Base-by-base conservation (phyloP, 1,140 invertebrate genomes). In the Saxidomus purpurata region DNA sequence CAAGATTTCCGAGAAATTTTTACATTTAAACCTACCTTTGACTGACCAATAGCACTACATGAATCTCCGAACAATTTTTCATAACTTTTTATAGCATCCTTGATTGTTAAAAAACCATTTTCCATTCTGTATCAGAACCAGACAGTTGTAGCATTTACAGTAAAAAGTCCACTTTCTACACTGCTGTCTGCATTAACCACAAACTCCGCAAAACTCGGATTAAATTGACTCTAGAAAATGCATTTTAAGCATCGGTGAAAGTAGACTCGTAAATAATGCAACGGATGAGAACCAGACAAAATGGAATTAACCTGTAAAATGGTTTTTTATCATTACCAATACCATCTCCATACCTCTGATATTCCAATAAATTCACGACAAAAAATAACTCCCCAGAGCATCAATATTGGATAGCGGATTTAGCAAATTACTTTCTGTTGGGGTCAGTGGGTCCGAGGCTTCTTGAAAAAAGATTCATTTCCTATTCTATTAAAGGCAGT, bases 101-200 rank as follows among this genome's bases (percentile, higher is more conserved):
- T 11, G 47, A 49, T 69, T 67, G 67, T 83, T 19, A 38, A 22
- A 25, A n/a, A 25, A n/a, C 8, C 43, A 43, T 28, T 22, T 19
- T 47, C 59, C 67, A 36, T 74, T 43, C 31, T 76, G 40, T 43
- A 38, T 31, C 9, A 28, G 3, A n/a, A n/a, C n/a, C n/a, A 40
- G 8, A 17, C 8, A 47, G 17, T 36, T n/a, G 0, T 61, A 3
- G 15, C n/a, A 79, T 13, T 81, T 59, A 49, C n/a, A n/a, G 49
- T 17, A 19, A 28, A 79, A 34, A 79, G 8, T 43, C 19, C 98
- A 88, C 43, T 47, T 47, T 47, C 43, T 47, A 47, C 17, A 9
- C 43, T 47, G n/a, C n/a, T n/a, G n/a, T n/a, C n/a, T n/a, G n/a
- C n/a, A n/a, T n/a, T n/a, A n/a, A n/a, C n/a, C n/a, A n/a, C n/a